These are phyloP conservation scores for Galerucella pusilla DNA, from an alignment of 2,888 invertebrate species.

Conservation along the genomic window DNA sequence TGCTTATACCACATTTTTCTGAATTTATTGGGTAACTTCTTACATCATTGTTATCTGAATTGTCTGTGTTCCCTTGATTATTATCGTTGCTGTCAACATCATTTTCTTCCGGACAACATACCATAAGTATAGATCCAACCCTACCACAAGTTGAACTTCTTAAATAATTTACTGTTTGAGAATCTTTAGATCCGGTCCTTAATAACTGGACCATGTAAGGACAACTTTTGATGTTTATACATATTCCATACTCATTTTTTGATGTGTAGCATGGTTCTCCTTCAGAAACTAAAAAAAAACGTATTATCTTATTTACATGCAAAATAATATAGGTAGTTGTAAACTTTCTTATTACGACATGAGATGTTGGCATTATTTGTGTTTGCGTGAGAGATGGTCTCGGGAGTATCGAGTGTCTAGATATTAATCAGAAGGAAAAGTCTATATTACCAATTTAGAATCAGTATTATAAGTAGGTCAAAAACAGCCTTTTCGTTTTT, in stretches of 20 bases:
- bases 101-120: constrained; percentile 67
- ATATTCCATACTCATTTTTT: constrained; percentile 66
- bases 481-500: no score
- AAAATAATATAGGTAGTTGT: neutral
- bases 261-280: constrained; percentile 67
- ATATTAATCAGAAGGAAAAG: no score
- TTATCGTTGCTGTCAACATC: neutral
- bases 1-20: constrained; percentile 74
- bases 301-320: neutral
- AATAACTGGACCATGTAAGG: constrained; percentile 66
- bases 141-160: constrained; percentile 78
- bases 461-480: no score
- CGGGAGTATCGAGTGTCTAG: no score
- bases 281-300: constrained; percentile 30
- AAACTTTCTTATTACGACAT: neutral
- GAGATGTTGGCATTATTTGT: no score
- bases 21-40: constrained; percentile 54
- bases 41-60: constrained; percentile 22
- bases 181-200: constrained; percentile 63
- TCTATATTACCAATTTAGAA: no score
- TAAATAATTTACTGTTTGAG: constrained; percentile 67
- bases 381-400: no score
- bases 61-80: neutral
- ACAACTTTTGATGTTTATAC: constrained; percentile 69
- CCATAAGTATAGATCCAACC: constrained; percentile 73